Conservation (phyloP, 1,140 invertebrate genomes). For the Megathymus violae region DNA sequence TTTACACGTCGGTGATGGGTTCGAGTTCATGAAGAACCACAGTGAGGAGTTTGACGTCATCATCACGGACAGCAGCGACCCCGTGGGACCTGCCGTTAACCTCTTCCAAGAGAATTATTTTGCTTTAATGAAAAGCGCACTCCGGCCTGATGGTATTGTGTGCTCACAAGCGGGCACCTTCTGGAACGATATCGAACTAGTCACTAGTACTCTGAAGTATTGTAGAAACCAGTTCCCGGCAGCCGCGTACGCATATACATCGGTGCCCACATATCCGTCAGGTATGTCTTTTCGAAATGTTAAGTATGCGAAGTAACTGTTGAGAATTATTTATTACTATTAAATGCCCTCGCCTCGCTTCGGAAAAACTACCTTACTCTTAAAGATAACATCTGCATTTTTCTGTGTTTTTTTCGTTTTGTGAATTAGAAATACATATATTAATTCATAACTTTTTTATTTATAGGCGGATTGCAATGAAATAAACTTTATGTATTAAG, state of each 20-base stretch:
- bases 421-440: too few relatives aligned
- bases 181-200: slow-evolving; percentile 93
- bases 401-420: too few relatives aligned
- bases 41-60: slow-evolving; percentile 96
- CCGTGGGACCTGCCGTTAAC: slow-evolving; percentile 91
- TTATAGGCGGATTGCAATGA: too few relatives aligned
- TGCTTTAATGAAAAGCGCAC: slow-evolving; percentile 91
- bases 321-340: too few relatives aligned
- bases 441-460: too few relatives aligned
- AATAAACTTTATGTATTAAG: too few relatives aligned
- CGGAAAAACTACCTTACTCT: too few relatives aligned
- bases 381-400: too few relatives aligned
- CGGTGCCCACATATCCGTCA: slow-evolving; percentile 97
- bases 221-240: slow-evolving; percentile 90
- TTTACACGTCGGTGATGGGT: slow-evolving; percentile 96
- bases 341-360: too few relatives aligned
- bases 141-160: slow-evolving; percentile 94
- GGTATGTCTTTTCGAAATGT: too few relatives aligned
- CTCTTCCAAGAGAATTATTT: slow-evolving; percentile 95
- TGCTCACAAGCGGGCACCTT: slow-evolving; percentile 96
- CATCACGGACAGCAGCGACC: slow-evolving; percentile 99
- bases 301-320: too few relatives aligned
- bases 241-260: slow-evolving; percentile 90
- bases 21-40: slow-evolving; percentile 96
- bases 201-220: slow-evolving; percentile 88